Evolutionary conservation across 2,797 vertebrate genomes (phyloP).

Genomic region (Danio jaintianensis): DNA sequence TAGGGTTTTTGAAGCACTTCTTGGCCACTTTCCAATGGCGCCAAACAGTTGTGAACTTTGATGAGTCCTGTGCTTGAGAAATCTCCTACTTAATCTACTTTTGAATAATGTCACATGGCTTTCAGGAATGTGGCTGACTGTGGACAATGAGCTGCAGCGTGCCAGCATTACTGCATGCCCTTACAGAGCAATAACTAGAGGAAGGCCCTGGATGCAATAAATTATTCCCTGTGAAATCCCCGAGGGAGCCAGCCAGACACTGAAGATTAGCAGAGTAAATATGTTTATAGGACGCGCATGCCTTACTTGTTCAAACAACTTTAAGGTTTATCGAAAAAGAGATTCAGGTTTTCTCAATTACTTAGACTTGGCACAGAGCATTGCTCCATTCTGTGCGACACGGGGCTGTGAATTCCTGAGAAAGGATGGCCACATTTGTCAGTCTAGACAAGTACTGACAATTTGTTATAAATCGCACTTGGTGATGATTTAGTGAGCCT

Average conservation of each 20-base stretch:
- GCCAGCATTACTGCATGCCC: slow-evolving; percentile 26
- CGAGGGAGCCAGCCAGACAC: background rate
- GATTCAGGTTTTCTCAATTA: slow-evolving; percentile 48
- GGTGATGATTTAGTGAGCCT: slow-evolving; percentile 16
- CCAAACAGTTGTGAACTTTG: slow-evolving; percentile 4
- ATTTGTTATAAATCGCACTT: slow-evolving; percentile 62
- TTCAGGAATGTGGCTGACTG: slow-evolving; percentile 63
- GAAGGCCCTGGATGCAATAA: slow-evolving; percentile 36
- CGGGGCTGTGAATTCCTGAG: slow-evolving; percentile 60
- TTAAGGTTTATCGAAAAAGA: background rate
- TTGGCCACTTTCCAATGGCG: background rate
- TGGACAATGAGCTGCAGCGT: slow-evolving; percentile 8
- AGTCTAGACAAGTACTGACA: slow-evolving; percentile 56
- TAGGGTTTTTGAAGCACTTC: background rate
- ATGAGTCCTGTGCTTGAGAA: slow-evolving; percentile 13
- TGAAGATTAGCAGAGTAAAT: slow-evolving; percentile 25
- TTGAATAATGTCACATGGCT: slow-evolving; percentile 66
- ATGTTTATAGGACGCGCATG: slow-evolving; percentile 11
- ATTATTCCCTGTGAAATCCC: slow-evolving; percentile 5
- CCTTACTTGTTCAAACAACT: background rate
- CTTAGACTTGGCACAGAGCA: background rate
- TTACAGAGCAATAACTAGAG: slow-evolving; percentile 34
- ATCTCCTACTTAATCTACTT: slow-evolving; percentile 46
- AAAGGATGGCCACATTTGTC: slow-evolving; percentile 56
- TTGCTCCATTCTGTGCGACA: slow-evolving; percentile 21